Evolutionary conservation across 30 jellyfish, hydroid and myxozoan species (phyloP).

Genomic region (Hydractinia symbiolongicarpus): DNA sequence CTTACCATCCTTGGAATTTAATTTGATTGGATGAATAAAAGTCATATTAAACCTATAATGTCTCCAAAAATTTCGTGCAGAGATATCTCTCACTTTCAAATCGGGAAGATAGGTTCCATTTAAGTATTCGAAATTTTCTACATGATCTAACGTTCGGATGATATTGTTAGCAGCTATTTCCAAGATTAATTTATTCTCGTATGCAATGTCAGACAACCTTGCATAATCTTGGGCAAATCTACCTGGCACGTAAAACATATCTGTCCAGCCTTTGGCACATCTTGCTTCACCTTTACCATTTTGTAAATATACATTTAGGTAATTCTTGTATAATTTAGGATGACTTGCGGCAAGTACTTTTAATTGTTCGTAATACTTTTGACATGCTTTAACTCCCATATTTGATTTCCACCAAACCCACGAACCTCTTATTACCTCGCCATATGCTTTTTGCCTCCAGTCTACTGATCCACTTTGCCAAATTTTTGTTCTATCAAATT

Average conservation of each 20-base stretch:
- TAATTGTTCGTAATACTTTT: not conserved
- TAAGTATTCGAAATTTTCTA: constrained; percentile 43
- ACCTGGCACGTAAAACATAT: constrained; percentile 83
- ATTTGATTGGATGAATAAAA: constrained; percentile 80
- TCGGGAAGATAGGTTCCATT: constrained; percentile 83
- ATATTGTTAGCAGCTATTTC: constrained; percentile 74
- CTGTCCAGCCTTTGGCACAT: constrained; percentile 48
- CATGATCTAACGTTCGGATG: constrained; percentile 41
- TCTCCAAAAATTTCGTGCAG: constrained; percentile 65
- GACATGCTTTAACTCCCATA: not conserved
- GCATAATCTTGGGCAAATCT: constrained; percentile 34
- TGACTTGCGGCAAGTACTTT: not conserved
- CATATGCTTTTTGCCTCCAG: constrained; percentile 6
- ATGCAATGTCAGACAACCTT: constrained; percentile 37
- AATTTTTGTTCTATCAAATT: not conserved
- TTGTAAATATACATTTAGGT: not conserved
- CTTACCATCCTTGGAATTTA: constrained; percentile 38
- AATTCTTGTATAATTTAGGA: not conserved
- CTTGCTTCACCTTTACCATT: constrained; percentile 6
- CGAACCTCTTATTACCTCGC: not conserved
- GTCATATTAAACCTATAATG: constrained; percentile 52
- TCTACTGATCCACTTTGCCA: constrained; percentile 10
- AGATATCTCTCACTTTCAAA: constrained; percentile 37
- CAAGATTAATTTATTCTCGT: constrained; percentile 37
- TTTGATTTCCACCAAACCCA: constrained; percentile 12